Conservation (phyloP, 2,888 invertebrate species). For the Diachrysia chrysitis region DNA sequence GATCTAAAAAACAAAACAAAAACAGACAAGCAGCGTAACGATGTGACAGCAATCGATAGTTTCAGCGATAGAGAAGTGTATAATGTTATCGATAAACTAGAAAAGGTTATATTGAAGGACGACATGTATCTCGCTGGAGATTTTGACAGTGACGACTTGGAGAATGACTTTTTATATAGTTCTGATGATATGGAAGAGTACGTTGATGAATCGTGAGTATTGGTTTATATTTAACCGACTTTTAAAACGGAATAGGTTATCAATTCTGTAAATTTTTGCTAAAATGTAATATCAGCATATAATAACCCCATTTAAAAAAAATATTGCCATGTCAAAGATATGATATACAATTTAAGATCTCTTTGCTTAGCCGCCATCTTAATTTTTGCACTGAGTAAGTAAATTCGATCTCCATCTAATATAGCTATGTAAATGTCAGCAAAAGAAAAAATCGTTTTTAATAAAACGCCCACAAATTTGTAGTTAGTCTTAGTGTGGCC, state of each 20-base stretch:
- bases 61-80: constrained; percentile 70
- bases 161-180: constrained; percentile 77
- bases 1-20: constrained; percentile 63
- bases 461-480: too few relatives aligned
- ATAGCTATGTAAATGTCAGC: too few relatives aligned
- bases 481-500: too few relatives aligned
- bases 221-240: constrained; percentile 3
- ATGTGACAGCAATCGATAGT: constrained; percentile 22
- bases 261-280: too few relatives aligned
- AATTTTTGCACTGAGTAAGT: too few relatives aligned
- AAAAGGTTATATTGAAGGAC: constrained; percentile 80
- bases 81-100: constrained; percentile 80
- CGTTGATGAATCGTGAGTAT: constrained; percentile 79
- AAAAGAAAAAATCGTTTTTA: too few relatives aligned
- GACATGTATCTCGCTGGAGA: constrained; percentile 80
- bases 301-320: too few relatives aligned
- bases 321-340: too few relatives aligned
- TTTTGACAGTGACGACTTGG: constrained; percentile 75
- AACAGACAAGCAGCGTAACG: constrained; percentile 22
- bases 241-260: not conserved
- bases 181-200: constrained; percentile 79
- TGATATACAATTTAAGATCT: too few relatives aligned
- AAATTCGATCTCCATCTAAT: too few relatives aligned
- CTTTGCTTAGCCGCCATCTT: too few relatives aligned
- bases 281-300: too few relatives aligned